These are phyloP conservation scores for Sphenodon punctatus DNA, from an alignment of 2,797 vertebrate species.

Conservation along the genomic window DNA sequence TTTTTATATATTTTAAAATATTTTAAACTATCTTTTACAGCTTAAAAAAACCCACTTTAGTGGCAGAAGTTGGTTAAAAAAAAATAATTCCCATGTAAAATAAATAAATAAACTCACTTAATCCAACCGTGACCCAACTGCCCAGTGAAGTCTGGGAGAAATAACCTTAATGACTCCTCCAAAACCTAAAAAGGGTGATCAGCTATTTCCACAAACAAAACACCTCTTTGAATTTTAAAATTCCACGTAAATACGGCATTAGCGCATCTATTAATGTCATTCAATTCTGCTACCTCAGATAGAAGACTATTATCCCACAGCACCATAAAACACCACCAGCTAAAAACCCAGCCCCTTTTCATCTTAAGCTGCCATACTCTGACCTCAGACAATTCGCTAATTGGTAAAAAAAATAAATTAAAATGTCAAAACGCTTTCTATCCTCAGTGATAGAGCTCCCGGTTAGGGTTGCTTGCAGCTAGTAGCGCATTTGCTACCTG, in stretches of 20 bases:
- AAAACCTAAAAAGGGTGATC: not conserved
- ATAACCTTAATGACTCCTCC: not conserved
- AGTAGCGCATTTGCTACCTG: too few species aligned
- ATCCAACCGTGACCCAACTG: not conserved
- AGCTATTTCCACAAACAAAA: not conserved
- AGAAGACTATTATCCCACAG: slow-evolving; percentile 39
- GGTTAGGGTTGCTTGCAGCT: too few species aligned
- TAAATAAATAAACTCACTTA: not conserved
- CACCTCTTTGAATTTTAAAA: slow-evolving; percentile 6
- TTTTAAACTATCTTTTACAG: not conserved
- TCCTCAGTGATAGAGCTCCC: too few species aligned
- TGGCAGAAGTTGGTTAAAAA: not conserved
- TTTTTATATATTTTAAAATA: not conserved
- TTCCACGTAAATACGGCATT: slow-evolving; percentile 19
- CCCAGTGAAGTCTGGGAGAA: not conserved
- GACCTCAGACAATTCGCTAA: slow-evolving; percentile 62
- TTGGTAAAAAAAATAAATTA: too few species aligned
- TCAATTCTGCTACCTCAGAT: slow-evolving; percentile 9
- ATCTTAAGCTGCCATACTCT: slow-evolving; percentile 39
- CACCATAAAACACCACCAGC: not conserved
- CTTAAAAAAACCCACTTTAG: not conserved
- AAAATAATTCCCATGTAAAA: not conserved
- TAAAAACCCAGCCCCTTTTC: slow-evolving; percentile 44
- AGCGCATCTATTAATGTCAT: slow-evolving; percentile 4
- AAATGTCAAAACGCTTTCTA: too few species aligned